These are phyloP conservation scores for Danionella dracula DNA, from an alignment of 2,797 vertebrate species.

Conservation along the genomic window DNA sequence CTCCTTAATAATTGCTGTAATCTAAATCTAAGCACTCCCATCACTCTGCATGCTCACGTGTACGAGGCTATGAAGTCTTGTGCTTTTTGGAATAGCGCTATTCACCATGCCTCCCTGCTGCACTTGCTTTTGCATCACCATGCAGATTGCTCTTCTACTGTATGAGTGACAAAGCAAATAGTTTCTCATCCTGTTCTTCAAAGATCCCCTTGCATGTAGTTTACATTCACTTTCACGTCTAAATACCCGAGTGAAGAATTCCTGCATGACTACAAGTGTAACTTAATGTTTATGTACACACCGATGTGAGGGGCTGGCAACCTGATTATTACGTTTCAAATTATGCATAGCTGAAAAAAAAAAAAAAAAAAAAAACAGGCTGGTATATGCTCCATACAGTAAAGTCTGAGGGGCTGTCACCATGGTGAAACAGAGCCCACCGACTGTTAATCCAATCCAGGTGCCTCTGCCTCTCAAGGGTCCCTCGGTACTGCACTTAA, in stretches of 20 bases:
- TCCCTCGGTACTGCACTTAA: slow-evolving; percentile 42
- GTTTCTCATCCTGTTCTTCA: background rate
- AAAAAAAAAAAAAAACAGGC: too few species aligned
- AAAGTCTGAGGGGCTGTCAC: slow-evolving; percentile 36
- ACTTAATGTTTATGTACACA: slow-evolving; percentile 18
- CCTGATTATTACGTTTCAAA: slow-evolving; percentile 45
- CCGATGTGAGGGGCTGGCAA: slow-evolving; percentile 23
- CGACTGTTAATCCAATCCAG: slow-evolving; percentile 7
- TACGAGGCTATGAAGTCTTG: background rate
- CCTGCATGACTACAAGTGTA: too few species aligned
- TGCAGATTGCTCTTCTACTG: slow-evolving; percentile 14
- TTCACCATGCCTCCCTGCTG: background rate
- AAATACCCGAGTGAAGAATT: too few species aligned
- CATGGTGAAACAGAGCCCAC: slow-evolving; percentile 19
- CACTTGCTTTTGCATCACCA: slow-evolving; percentile 4
- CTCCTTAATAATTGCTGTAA: slow-evolving; percentile 13
- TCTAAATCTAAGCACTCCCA: slow-evolving; percentile 20
- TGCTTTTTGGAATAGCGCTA: background rate
- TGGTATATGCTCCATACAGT: slow-evolving; percentile 44
- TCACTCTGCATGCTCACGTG: background rate
- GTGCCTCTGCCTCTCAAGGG: slow-evolving; percentile 6
- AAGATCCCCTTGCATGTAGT: too few species aligned
- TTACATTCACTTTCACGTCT: too few species aligned
- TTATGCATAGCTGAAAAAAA: slow-evolving; percentile 41
- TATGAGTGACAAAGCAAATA: background rate